Evolutionary conservation across 2,888 invertebrate species (phyloP).

Genomic region (Mayetiola destructor): DNA sequence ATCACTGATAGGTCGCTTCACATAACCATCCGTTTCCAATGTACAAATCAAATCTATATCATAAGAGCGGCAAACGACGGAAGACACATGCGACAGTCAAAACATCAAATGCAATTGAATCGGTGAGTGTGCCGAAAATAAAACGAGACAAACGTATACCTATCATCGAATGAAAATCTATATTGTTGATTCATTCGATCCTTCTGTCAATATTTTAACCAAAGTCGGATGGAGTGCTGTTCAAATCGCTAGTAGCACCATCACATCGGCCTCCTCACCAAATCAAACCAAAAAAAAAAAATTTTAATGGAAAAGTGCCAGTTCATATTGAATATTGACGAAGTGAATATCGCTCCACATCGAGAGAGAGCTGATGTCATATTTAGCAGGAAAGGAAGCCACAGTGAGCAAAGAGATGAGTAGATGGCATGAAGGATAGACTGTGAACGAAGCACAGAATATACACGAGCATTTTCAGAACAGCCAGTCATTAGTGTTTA

Average conservation of each 20-base stretch:
- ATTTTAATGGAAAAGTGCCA: slow-evolving; percentile 5
- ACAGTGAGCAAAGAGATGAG: background rate
- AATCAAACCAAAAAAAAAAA: slow-evolving; percentile 2
- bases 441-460: background rate
- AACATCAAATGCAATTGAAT: background rate
- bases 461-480: background rate
- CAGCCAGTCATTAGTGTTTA: background rate
- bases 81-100: slow-evolving; percentile 9
- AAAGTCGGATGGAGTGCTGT: slow-evolving; percentile 8
- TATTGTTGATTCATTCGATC: slow-evolving; percentile 3
- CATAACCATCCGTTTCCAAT: background rate
- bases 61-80: slow-evolving; percentile 4
- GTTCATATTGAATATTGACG: slow-evolving; percentile 10
- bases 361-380: slow-evolving; percentile 9
- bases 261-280: slow-evolving; percentile 10
- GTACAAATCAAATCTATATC: background rate
- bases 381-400: background rate
- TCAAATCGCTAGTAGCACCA: slow-evolving; percentile 7
- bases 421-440: background rate
- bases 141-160: background rate
- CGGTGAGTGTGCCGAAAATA: background rate
- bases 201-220: slow-evolving; percentile 8
- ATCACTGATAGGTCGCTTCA: background rate
- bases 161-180: background rate
- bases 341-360: slow-evolving; percentile 12